Conservation (phyloP, 2,113 vertebrate genomes). For the Podocnemis expansa region DNA sequence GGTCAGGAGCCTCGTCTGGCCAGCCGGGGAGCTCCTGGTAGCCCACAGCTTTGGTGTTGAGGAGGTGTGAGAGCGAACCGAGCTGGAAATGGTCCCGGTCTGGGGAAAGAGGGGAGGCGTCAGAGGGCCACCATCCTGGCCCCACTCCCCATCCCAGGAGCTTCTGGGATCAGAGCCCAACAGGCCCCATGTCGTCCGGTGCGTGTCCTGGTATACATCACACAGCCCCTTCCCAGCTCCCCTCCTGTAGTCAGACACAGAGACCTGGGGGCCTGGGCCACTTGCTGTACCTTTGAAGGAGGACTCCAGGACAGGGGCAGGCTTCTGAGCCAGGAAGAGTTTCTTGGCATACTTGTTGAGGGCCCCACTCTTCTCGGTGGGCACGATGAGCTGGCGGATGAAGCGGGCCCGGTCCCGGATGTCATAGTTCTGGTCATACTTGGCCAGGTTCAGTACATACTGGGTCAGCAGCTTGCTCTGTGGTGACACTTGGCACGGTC, state of each 20-base stretch:
- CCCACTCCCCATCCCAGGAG: background rate
- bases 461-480: constrained; percentile 98
- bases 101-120: constrained; percentile 4
- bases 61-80: constrained; percentile 95
- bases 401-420: constrained; percentile 96
- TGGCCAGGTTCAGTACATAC: constrained; percentile 97
- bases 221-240: background rate
- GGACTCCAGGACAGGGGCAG: constrained; percentile 93
- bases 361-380: constrained; percentile 93
- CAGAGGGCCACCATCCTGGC: background rate
- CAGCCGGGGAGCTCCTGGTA: constrained; percentile 98
- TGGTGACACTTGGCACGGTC: background rate
- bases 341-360: constrained; percentile 98
- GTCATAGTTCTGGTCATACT: constrained; percentile 98
- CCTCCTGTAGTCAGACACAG: background rate
- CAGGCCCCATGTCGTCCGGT: background rate
- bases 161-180: background rate
- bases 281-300: constrained; percentile 93
- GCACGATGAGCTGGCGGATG: constrained; percentile 97
- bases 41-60: constrained; percentile 95
- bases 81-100: constrained; percentile 98
- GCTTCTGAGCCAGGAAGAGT: constrained; percentile 96
- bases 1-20: constrained; percentile 94
- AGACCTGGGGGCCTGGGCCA: rapidly evolving
- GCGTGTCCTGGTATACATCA: too few relatives aligned